phyloP scores from a whole-genome alignment of 2,113 vertebrate genomes.

The Zapornia atra region DNA sequence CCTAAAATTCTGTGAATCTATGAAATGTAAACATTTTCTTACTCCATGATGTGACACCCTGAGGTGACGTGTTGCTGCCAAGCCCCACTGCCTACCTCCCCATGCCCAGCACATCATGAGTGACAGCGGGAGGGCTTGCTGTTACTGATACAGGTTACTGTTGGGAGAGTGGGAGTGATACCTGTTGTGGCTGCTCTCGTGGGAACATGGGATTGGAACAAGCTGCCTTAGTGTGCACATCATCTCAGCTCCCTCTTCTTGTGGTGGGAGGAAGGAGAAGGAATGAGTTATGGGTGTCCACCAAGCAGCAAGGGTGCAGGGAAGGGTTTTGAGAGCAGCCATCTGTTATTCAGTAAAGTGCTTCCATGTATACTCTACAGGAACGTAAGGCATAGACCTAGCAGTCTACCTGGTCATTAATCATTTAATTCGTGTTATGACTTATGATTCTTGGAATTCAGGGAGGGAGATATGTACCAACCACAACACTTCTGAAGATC shows the following conservation, averaged over 20 bases:
- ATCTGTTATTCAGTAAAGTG: background rate
- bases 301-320: background rate
- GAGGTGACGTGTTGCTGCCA: background rate
- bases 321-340: rapidly evolving
- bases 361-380: background rate
- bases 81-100: background rate
- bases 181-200: background rate
- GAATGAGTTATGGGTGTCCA: background rate
- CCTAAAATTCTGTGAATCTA: too few species aligned
- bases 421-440: background rate
- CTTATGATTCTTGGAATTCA: background rate
- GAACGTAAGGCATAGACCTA: background rate
- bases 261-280: background rate
- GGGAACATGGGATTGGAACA: background rate
- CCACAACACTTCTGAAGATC: background rate
- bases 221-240: too few species aligned
- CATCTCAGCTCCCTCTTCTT: background rate
- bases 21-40: background rate
- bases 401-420: background rate
- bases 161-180: rapidly evolving
- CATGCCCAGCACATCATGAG: background rate
- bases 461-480: background rate
- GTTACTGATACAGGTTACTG: rapidly evolving
- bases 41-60: rapidly evolving
- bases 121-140: background rate